Conservation (phyloP, 2,888 invertebrate genomes). For the Acrobasis repandana region DNA sequence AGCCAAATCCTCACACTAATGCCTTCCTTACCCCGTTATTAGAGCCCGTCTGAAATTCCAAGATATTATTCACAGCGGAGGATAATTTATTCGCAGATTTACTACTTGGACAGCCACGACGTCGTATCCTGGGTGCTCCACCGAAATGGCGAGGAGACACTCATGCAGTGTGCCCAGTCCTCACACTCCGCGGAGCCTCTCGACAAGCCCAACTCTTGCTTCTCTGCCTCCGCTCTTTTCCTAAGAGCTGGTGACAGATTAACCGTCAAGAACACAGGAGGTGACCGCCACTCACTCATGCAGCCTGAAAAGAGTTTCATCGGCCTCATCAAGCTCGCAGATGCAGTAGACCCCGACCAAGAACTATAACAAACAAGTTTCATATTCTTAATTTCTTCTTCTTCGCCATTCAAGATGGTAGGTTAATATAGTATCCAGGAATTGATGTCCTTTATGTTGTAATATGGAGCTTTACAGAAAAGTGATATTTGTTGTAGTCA, state of each 20-base stretch:
- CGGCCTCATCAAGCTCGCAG: conserved; percentile 89
- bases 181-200: conserved; percentile 79
- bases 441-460: conserved; percentile 22
- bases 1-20: background rate
- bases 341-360: conserved; percentile 68
- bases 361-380: conserved; percentile 50
- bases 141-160: conserved; percentile 83
- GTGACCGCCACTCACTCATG: conserved; percentile 86
- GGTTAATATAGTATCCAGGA: conserved; percentile 12
- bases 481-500: conserved; percentile 55
- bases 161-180: conserved; percentile 89
- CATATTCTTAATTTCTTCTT: background rate
- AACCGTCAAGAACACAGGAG: conserved; percentile 87
- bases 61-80: background rate
- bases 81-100: conserved; percentile 81
- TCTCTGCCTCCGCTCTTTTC: conserved; percentile 86
- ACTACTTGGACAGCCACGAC: conserved; percentile 90
- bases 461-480: conserved; percentile 37
- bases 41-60: background rate
- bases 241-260: conserved; percentile 86
- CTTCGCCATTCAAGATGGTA: no score
- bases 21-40: background rate
- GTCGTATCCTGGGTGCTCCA: conserved; percentile 89
- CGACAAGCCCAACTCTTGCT: conserved; percentile 88
- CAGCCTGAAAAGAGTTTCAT: conserved; percentile 91